These are phyloP conservation scores for Sarcophilus harrisii DNA, from an alignment of 2,797 vertebrate species.

Conservation along the genomic window DNA sequence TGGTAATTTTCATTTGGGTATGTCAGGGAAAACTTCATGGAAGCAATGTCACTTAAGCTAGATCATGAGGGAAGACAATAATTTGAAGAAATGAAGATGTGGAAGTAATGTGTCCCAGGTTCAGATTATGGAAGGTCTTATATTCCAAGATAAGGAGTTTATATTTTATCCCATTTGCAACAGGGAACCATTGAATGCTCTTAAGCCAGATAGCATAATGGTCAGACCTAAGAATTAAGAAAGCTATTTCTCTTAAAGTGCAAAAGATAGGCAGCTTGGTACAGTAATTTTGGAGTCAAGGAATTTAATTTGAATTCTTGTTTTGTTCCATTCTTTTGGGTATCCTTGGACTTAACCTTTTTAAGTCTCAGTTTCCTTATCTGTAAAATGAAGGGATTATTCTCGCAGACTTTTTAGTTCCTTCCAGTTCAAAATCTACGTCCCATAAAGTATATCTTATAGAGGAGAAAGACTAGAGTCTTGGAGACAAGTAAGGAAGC, in stretches of 20 bases:
- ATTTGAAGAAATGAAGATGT: too few relatives aligned
- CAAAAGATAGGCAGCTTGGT: neutral
- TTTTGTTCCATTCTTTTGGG: neutral
- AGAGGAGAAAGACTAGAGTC: neutral
- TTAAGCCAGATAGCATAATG: neutral
- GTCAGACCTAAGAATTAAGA: neutral
- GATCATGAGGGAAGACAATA: neutral
- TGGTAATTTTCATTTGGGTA: neutral
- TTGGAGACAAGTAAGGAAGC: neutral
- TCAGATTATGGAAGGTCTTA: slow-evolving; percentile 18
- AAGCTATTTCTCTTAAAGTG: neutral
- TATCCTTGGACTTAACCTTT: neutral
- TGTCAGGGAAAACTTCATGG: neutral
- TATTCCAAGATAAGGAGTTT: neutral
- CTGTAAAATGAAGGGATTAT: neutral
- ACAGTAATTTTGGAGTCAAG: neutral
- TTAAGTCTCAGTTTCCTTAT: neutral
- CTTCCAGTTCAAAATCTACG: neutral
- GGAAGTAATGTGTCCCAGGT: neutral
- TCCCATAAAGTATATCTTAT: neutral
- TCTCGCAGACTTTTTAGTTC: neutral
- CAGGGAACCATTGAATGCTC: neutral
- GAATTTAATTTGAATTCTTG: neutral
- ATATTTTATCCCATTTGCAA: neutral
- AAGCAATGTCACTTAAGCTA: neutral